A percentile compares a stretch with the other conserved stretches of the same genome.
These are phyloP conservation scores for Melitaea athalia DNA, from an alignment of 2,888 invertebrate species.

Conservation along the genomic window DNA sequence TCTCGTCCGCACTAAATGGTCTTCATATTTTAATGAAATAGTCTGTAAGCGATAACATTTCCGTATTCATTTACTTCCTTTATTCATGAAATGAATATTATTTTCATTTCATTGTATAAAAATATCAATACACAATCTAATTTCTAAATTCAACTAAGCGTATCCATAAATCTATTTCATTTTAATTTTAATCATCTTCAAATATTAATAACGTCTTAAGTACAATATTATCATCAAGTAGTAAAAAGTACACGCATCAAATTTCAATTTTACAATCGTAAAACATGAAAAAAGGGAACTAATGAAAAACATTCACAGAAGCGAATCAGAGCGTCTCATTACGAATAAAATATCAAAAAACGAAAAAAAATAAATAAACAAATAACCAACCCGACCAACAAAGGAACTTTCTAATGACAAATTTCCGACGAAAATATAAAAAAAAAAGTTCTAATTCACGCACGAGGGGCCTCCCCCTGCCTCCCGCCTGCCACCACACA, in stretches of 20 bases:
- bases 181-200: no score
- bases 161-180: no score
- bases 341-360: constrained; percentile 33
- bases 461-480: constrained; percentile 51
- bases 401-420: constrained; percentile 71
- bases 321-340: constrained; percentile 28
- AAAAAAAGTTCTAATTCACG: constrained; percentile 75
- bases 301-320: constrained; percentile 8
- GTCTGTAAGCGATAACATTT: constrained; percentile 4
- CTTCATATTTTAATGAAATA: constrained; percentile 12
- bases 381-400: constrained; percentile 41
- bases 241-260: background rate
- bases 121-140: no score
- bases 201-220: background rate
- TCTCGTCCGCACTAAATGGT: background rate
- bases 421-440: constrained; percentile 53
- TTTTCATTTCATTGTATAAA: no score
- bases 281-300: background rate
- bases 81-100: constrained; percentile 1
- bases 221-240: background rate
- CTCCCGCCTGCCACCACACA: constrained; percentile 51
- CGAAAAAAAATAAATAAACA: background rate
- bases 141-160: no score
- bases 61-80: constrained; percentile 5
- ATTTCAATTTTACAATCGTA: background rate